Evolutionary conservation across 1,140 invertebrate genomes (phyloP), one percentile per base, ranked within the genome.

Genomic region (Caenorhabditis remanei): DNA sequence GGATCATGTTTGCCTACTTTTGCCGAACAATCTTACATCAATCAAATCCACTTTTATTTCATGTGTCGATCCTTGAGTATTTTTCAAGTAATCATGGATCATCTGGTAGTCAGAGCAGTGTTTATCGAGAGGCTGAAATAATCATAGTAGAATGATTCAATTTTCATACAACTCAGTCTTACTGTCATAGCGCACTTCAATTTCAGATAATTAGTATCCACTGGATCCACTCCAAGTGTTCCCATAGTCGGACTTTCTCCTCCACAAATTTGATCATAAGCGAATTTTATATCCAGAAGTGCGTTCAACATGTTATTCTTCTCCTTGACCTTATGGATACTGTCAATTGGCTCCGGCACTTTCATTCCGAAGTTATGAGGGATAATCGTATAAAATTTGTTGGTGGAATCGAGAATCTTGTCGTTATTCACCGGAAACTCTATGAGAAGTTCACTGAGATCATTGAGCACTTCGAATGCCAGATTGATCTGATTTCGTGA

Each of bases 261-360:
- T 1, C 90, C 93, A 79, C 98, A 93, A 85, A 99, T 92, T 90
- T 94, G 71, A 50, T 79, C 96, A 93, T 98, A 99, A 0, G 97
- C 97, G 56, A 98, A 95, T 93, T 99, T 97, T 89, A 99, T 96
- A 92, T 99, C 97, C 86, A 97, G 93, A 41, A 99, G 93, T 87
- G 95, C 96, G 89, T 98, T 96, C 63, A 99, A 92, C 97, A 99
- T 98, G 89, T 96, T 95, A 16, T 95, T 94, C 93, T 99, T 98
- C n/a, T 93, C 89, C 94, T 96, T 56, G 55, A 85, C 43, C 21
- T 79, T 71, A 16, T 75, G 95, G 58, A 94, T 90, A 48, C 95
- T 95, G 89, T 96, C 94, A 19, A 99, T 94, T 32, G 98, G 91
- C 19, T 96, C 96, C 6, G 96, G 96, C 88, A 95, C 95, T 41